Percentiles rank a stretch among this genome's conserved stretches.
Conservation (phyloP, 1,140 invertebrate species). For the Oncopodura yosiiana region DNA sequence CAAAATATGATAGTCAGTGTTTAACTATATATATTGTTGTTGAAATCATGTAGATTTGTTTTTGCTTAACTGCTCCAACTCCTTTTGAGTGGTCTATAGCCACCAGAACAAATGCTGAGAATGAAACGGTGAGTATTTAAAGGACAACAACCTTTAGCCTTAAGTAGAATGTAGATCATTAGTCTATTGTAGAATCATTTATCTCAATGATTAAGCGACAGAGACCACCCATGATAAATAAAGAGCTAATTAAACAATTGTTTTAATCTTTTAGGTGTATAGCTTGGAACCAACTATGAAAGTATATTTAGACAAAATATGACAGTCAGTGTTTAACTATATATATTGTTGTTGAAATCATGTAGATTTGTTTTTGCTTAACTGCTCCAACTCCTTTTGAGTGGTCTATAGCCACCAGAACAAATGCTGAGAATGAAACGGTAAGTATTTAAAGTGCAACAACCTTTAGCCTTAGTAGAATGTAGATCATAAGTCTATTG, state of each 20-base stretch:
- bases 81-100: constrained; percentile 51
- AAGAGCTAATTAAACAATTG: constrained; percentile 14
- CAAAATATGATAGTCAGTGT: too few relatives aligned
- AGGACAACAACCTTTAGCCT: too few relatives aligned
- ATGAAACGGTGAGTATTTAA: constrained; percentile 32
- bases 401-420: constrained; percentile 40
- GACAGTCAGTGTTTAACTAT: too few relatives aligned
- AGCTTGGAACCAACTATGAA: constrained; percentile 7
- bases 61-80: constrained; percentile 52
- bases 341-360: too few relatives aligned
- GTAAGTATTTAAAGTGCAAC: too few relatives aligned
- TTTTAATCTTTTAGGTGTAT: constrained; percentile 14
- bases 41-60: too few relatives aligned
- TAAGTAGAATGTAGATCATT: too few relatives aligned
- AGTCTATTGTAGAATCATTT: not conserved
- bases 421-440: constrained; percentile 32
- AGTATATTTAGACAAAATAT: too few relatives aligned
- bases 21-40: too few relatives aligned
- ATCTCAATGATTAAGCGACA: too few relatives aligned
- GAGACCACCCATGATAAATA: too few relatives aligned
- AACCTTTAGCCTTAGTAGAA: too few relatives aligned
- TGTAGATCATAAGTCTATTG: not conserved
- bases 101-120: constrained; percentile 31
- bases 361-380: constrained; percentile 55
- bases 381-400: constrained; percentile 57